A percentile compares a stretch with the other conserved stretches of the same genome.
Conservation (phyloP, 2,888 invertebrate genomes). For the Idaea biselata region DNA sequence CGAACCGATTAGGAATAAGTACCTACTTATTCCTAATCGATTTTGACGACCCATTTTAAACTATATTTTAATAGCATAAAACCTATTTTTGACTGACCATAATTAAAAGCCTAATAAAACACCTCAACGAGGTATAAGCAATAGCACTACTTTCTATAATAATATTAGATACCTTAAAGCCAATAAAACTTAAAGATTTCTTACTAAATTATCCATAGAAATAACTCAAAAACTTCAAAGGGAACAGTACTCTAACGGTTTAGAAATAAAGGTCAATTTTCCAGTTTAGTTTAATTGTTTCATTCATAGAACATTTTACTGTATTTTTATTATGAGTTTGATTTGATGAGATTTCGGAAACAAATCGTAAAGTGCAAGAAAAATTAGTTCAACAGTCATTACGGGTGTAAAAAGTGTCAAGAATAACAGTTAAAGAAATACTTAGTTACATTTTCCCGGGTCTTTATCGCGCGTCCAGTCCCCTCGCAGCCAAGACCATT, state of each 20-base stretch:
- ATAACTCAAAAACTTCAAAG: neutral
- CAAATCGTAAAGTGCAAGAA: neutral
- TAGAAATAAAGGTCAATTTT: neutral
- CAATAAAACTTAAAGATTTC: no score
- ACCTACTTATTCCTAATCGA: no score
- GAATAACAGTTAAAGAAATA: no score
- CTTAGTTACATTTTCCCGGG: no score
- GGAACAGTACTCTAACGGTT: neutral
- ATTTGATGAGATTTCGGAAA: neutral
- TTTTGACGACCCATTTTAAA: no score
- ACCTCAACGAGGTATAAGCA: no score
- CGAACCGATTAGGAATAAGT: no score
- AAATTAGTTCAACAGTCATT: neutral
- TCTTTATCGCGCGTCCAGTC: no score
- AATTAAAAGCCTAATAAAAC: no score
- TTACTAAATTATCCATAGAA: neutral
- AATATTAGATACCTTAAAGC: neutral
- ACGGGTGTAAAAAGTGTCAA: neutral
- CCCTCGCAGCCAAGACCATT: no score
- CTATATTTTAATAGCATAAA: no score
- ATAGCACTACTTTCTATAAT: neutral
- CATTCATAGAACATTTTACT: neutral
- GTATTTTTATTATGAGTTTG: neutral
- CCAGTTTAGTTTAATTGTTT: neutral
- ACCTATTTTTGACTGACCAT: no score